phyloP scores from a whole-genome alignment of 2,888 invertebrate genomes.

The Scrobipalpa costella region DNA sequence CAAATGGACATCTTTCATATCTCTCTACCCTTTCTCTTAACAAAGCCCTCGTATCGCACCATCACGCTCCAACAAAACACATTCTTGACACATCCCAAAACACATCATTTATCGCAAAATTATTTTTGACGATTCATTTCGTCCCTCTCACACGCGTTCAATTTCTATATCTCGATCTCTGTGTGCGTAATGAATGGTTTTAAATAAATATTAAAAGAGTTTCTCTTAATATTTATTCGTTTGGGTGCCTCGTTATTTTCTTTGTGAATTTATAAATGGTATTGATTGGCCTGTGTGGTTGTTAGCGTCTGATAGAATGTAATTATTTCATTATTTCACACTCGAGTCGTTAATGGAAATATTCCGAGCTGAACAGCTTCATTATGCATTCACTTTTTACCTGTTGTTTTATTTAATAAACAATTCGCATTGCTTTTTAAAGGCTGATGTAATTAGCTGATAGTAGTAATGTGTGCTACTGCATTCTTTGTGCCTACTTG shows the following conservation, averaged over 20 bases:
- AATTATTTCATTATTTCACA: conserved; percentile 59
- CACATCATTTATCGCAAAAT: conserved; percentile 38
- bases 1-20: conserved; percentile 51
- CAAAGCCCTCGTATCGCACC: conserved; percentile 34
- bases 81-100: conserved; percentile 41
- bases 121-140: conserved; percentile 40
- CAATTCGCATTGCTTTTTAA: conserved; percentile 22
- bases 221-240: conserved; percentile 49
- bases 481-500: conserved; percentile 13
- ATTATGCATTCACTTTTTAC: conserved; percentile 28
- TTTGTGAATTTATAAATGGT: conserved; percentile 46
- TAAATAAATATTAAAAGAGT: conserved; percentile 52
- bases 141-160: conserved; percentile 47
- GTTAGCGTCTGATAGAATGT: conserved; percentile 45
- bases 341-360: conserved; percentile 49
- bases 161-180: conserved; percentile 32
- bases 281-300: conserved; percentile 45
- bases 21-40: conserved; percentile 40
- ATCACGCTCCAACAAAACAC: conserved; percentile 34
- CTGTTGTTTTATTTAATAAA: conserved; percentile 29
- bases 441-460: conserved; percentile 23
- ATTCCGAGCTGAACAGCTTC: conserved; percentile 34
- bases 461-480: conserved; percentile 16
- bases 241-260: conserved; percentile 49
- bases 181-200: conserved; percentile 45